phyloP scores from a whole-genome alignment of 2,888 invertebrate species.

The Polydrusus cervinus region DNA sequence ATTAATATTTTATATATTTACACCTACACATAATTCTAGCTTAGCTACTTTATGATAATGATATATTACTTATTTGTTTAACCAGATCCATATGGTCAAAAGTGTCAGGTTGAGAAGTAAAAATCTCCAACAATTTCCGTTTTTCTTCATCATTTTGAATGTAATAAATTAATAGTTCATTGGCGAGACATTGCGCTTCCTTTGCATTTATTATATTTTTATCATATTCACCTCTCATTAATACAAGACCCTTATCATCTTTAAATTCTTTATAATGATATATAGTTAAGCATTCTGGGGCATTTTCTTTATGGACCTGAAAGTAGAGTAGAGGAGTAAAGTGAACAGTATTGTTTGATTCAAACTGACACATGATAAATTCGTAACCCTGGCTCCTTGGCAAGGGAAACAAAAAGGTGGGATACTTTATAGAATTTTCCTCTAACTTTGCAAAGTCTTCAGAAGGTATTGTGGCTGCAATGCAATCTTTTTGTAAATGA shows the following conservation, averaged over 20 bases:
- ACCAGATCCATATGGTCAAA: slow-evolving; percentile 91
- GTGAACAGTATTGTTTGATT: slow-evolving; percentile 82
- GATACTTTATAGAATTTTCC: slow-evolving; percentile 75
- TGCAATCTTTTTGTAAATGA: slow-evolving; percentile 81
- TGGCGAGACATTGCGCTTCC: slow-evolving; percentile 90
- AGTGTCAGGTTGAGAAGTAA: slow-evolving; percentile 80
- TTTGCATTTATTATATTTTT: slow-evolving; percentile 82
- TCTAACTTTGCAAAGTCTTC: slow-evolving; percentile 77
- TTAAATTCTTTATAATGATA: slow-evolving; percentile 85
- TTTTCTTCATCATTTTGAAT: slow-evolving; percentile 78
- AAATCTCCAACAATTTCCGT: slow-evolving; percentile 78
- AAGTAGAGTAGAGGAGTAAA: slow-evolving; percentile 90
- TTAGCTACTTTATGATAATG: slow-evolving; percentile 55
- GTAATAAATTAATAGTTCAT: slow-evolving; percentile 91
- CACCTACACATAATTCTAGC: neutral
- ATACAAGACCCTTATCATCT: slow-evolving; percentile 81
- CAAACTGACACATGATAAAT: slow-evolving; percentile 86
- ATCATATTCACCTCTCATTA: slow-evolving; percentile 92
- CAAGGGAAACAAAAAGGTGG: slow-evolving; percentile 86
- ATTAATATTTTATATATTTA: neutral
- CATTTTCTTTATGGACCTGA: slow-evolving; percentile 91
- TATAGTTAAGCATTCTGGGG: slow-evolving; percentile 89
- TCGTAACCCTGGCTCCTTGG: slow-evolving; percentile 90
- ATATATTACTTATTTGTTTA: slow-evolving; percentile 81
- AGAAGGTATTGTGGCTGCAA: slow-evolving; percentile 80